Percentiles rank a stretch among this genome's conserved stretches.
Conservation (phyloP, 2,888 invertebrate species). For the Andrena camellia region DNA sequence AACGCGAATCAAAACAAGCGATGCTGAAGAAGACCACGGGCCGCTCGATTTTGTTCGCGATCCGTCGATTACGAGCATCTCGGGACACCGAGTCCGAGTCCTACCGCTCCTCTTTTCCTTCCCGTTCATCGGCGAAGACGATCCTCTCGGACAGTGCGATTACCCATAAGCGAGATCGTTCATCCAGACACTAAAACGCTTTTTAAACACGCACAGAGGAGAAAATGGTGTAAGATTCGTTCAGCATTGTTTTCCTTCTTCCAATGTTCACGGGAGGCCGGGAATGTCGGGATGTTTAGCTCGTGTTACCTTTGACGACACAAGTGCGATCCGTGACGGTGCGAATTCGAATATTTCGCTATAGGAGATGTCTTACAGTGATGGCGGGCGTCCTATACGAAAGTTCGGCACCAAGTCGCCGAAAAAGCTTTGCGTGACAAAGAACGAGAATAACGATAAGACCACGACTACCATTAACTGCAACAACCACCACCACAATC, state of each 20-base stretch:
- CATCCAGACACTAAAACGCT: not conserved
- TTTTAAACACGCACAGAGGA: not conserved
- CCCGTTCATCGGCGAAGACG: conserved; percentile 13
- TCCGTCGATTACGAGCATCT: conserved; percentile 25
- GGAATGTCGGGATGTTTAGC: conserved; percentile 60
- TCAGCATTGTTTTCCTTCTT: conserved; percentile 7
- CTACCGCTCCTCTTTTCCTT: conserved; percentile 27
- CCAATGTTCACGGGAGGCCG: conserved; percentile 31
- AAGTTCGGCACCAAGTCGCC: conserved; percentile 85
- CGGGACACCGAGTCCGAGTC: conserved; percentile 44
- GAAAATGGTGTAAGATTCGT: conserved; percentile 36
- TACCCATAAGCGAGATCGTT: not conserved
- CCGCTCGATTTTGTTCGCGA: conserved; percentile 29
- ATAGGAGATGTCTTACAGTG: conserved; percentile 84
- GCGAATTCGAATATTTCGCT: conserved; percentile 46
- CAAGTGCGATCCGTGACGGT: conserved; percentile 31
- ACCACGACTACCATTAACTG: conserved; percentile 82
- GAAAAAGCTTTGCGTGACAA: conserved; percentile 84
- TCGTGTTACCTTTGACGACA: conserved; percentile 38
- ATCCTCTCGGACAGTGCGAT: not conserved
- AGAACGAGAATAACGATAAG: conserved; percentile 81
- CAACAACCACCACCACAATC: conserved; percentile 77
- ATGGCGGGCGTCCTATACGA: conserved; percentile 85
- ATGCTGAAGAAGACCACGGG: conserved; percentile 59
- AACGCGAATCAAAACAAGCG: conserved; percentile 61